phyloP scores from a whole-genome alignment of 2,797 vertebrate species.

The Allobates femoralis region DNA sequence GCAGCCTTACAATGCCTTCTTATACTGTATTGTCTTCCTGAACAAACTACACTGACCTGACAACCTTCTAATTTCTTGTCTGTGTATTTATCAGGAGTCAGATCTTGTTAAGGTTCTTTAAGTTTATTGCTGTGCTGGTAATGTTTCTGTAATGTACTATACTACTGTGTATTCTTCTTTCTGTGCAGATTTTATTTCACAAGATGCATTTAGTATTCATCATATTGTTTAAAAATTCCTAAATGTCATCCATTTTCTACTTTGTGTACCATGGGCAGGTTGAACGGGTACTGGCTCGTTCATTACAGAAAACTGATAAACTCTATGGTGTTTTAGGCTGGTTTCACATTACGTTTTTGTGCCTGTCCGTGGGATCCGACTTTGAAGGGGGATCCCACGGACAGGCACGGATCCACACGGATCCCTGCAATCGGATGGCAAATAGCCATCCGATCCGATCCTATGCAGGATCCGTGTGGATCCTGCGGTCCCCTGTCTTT shows the following conservation, averaged over 20 bases:
- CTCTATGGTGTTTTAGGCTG: no score
- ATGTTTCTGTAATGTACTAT: neutral
- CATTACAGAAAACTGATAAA: no score
- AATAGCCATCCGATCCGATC: no score
- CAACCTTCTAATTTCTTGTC: neutral
- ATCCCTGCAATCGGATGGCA: no score
- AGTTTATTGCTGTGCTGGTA: neutral
- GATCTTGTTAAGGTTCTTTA: neutral
- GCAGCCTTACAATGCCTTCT: neutral
- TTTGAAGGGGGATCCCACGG: no score
- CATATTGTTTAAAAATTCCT: neutral
- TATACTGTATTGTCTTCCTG: neutral
- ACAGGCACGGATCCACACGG: no score
- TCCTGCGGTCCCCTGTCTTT: no score
- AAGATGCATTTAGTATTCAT: neutral
- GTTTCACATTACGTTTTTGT: no score
- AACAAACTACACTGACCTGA: neutral
- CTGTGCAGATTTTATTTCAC: neutral
- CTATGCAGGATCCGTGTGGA: no score
- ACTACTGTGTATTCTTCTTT: neutral
- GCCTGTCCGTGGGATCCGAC: no score
- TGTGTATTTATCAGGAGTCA: neutral
- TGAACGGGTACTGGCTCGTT: no score
- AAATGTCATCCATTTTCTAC: neutral
- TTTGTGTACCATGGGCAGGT: no score